Evolutionary conservation across 2,797 vertebrate species (phyloP).

Genomic region (Neosalanx taihuensis): DNA sequence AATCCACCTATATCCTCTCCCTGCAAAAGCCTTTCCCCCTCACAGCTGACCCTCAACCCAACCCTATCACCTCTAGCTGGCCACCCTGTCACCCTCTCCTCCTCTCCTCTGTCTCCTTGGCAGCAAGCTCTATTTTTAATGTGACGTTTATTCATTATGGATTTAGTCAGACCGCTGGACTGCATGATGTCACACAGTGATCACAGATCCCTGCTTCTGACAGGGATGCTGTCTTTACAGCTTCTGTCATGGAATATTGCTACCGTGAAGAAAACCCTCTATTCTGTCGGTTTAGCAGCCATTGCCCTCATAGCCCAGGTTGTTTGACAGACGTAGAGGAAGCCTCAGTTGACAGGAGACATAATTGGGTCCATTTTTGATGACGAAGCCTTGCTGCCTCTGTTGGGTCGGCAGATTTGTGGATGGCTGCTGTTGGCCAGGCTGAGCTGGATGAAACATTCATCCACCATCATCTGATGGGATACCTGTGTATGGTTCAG

Average conservation of each 20-base stretch:
- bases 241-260: constrained; percentile 11
- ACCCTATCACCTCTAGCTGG: background rate
- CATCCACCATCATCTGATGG: constrained; percentile 41
- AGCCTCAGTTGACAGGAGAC: constrained; percentile 50
- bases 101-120: background rate
- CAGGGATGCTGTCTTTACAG: constrained; percentile 6
- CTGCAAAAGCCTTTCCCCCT: background rate
- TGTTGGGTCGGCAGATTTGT: constrained; percentile 20
- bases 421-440: constrained; percentile 11
- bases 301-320: constrained; percentile 18
- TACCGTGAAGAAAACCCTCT: constrained; percentile 4
- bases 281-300: constrained; percentile 29
- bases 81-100: background rate
- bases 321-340: constrained; percentile 28
- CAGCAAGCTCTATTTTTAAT: constrained; percentile 8
- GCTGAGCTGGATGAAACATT: background rate
- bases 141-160: constrained; percentile 12
- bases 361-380: constrained; percentile 42
- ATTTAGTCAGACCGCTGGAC: constrained; percentile 8
- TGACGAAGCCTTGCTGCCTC: constrained; percentile 42
- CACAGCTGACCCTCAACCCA: background rate
- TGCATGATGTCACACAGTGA: constrained; percentile 23
- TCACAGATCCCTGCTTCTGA: constrained; percentile 1
- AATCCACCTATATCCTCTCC: background rate
- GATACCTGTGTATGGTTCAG: constrained; percentile 51